Evolutionary conservation across 2,888 invertebrate genomes (phyloP), one percentile per base, ranked within the genome.

Genomic region (Lepidochrysops patricia): DNA sequence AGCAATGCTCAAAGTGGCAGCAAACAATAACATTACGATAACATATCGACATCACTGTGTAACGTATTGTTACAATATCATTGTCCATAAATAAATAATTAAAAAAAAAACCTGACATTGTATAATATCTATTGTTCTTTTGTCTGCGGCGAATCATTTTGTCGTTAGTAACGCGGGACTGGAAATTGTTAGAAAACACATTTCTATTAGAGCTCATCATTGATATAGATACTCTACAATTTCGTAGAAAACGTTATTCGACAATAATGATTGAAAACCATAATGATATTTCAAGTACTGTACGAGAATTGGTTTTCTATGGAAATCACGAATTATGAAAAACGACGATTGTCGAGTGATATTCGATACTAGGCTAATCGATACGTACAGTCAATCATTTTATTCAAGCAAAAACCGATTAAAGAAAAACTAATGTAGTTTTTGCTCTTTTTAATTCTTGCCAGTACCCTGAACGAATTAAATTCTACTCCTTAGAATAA

Each of bases 131-230:
- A 68, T 68, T 68, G 68, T 68, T 68, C 64, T 63, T 61, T 68
- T 70, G 71, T 71, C 67, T 73, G 70, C 62, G 64, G 66, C 62
- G 67, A 70, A 72, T 71, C 67, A 70, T 74, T 72, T 69, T 68
- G 71, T 74, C 71, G 68, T 72, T 67, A 67, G 63, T 64, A 64
- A 67, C 63, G 57, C 59, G 61, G 67, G 68, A 69, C 64, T 52
- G 66, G 67, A 68, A 68, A 70, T 68, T 67, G 63, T 62, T 61
- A 68, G 29, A 54, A 32, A 52, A 29, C 19, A 54, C 32, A 13
- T 32, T 29, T 32, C 32, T 12, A 32, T 54, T 29, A 54, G 23
- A 19, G 15, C 54, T 15, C 27, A 52, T 23, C 15, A 13, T 26
- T 52, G 13, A 19, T 29, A 19, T 19, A 4, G 12, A 15, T 52